phyloP scores from a whole-genome alignment of 2,113 vertebrate species.

The Poicephalus meyeri region DNA sequence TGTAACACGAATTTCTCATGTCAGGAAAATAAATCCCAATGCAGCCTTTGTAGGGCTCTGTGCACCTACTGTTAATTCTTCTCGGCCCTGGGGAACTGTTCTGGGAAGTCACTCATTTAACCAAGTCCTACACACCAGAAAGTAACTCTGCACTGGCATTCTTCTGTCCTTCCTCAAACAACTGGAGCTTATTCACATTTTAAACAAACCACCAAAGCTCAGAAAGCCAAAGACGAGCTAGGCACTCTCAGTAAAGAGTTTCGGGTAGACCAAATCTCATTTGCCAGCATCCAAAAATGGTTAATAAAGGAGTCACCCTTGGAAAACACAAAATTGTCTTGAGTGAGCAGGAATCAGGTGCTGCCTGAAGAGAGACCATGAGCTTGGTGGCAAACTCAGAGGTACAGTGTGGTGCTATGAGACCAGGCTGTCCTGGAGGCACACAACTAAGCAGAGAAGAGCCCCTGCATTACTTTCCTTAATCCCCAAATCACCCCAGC shows the following conservation, averaged over 20 bases:
- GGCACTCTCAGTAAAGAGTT: constrained; percentile 3
- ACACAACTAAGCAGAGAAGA: background rate
- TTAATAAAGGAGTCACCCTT: background rate
- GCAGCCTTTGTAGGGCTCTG: constrained; percentile 28
- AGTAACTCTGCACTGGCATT: constrained; percentile 27
- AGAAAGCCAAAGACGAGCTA: constrained; percentile 7
- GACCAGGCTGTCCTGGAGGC: background rate
- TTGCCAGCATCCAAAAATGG: background rate
- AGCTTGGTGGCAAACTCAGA: background rate
- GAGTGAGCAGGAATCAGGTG: background rate
- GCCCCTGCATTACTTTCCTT: background rate
- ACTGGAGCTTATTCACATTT: background rate
- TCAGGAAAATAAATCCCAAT: background rate
- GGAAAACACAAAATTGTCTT: background rate
- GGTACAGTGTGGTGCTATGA: background rate
- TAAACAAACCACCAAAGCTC: background rate
- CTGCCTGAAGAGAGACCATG: background rate
- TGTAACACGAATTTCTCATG: background rate
- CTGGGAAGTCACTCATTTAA: background rate
- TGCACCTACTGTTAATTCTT: constrained; percentile 11
- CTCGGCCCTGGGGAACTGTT: background rate
- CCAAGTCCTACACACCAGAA: background rate
- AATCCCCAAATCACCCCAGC: background rate
- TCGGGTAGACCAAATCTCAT: background rate
- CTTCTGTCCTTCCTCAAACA: background rate